Conservation (phyloP, 2,888 invertebrate species). For the Drosophila anceps region DNA sequence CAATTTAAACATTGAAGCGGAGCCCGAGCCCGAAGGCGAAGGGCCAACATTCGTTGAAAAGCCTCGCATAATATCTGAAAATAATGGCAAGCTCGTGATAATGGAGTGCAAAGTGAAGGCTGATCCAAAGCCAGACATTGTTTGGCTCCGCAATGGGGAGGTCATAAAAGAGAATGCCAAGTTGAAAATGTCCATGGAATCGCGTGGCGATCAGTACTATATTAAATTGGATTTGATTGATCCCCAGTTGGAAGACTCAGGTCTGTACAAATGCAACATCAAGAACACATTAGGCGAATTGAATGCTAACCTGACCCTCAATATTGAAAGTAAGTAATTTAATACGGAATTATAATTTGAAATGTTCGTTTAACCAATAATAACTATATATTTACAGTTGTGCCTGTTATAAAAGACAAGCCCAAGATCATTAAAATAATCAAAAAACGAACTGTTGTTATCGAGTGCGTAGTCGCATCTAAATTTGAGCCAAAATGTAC, state of each 20-base stretch:
- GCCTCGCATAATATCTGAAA: conserved; percentile 93
- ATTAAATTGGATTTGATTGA: conserved; percentile 94
- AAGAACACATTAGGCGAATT: conserved; percentile 98
- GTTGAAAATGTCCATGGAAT: conserved; percentile 92
- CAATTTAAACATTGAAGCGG: conserved; percentile 98
- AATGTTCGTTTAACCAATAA: neutral
- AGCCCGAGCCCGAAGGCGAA: conserved; percentile 96
- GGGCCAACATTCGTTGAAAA: conserved; percentile 97
- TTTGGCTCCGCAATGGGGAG: conserved; percentile 93
- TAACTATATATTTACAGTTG: conserved; percentile 87
- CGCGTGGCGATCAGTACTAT: conserved; percentile 92
- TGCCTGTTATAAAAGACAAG: conserved; percentile 96
- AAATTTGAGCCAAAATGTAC: conserved; percentile 96
- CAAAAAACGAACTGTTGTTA: conserved; percentile 96
- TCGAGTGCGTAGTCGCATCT: conserved; percentile 97
- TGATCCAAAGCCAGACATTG: conserved; percentile 92
- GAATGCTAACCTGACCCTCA: conserved; percentile 98
- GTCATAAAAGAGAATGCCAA: conserved; percentile 93
- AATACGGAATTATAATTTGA: neutral
- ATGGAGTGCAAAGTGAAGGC: conserved; percentile 95
- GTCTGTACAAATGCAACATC: conserved; percentile 98
- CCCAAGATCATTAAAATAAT: conserved; percentile 96
- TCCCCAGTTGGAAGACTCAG: conserved; percentile 97
- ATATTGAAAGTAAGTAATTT: conserved; percentile 95
- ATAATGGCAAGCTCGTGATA: conserved; percentile 92